Evolutionary conservation across 2,797 vertebrate genomes (phyloP).

Genomic region (Sebastes oblongus): DNA sequence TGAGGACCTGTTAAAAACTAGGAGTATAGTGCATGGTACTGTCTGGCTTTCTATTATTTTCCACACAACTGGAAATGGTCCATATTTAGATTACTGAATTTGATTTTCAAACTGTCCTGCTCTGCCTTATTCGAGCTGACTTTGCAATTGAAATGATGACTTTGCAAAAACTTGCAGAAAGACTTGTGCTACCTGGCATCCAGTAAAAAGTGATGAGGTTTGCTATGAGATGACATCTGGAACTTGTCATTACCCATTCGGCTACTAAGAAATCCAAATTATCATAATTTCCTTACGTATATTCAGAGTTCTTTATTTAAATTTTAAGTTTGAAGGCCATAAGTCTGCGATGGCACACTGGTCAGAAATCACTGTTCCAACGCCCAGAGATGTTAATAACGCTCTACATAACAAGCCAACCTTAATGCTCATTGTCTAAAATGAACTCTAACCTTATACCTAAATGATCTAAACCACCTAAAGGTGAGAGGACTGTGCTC

Average conservation of each 20-base stretch:
- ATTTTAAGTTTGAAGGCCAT: background rate
- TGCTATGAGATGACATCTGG: conserved; percentile 15
- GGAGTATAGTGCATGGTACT: background rate
- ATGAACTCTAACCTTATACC: background rate
- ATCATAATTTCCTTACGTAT: background rate
- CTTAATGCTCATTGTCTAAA: background rate
- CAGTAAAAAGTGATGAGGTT: conserved; percentile 21
- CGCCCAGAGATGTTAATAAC: background rate
- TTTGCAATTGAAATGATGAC: conserved; percentile 46
- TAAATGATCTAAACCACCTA: background rate
- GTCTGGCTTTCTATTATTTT: background rate
- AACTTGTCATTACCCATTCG: background rate
- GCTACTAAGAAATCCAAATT: background rate
- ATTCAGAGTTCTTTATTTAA: background rate
- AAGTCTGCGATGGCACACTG: background rate
- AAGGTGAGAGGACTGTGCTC: background rate
- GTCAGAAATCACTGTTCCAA: background rate
- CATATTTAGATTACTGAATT: conserved; percentile 19
- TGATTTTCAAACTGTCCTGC: conserved; percentile 5
- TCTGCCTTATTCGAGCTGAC: conserved; percentile 36
- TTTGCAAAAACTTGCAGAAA: conserved; percentile 21
- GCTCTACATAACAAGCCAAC: background rate
- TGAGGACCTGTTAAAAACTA: background rate
- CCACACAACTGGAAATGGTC: background rate
- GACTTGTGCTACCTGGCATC: background rate